phyloP scores from a whole-genome alignment of 2,113 vertebrate species.

The Pyrgilauda ruficollis region DNA sequence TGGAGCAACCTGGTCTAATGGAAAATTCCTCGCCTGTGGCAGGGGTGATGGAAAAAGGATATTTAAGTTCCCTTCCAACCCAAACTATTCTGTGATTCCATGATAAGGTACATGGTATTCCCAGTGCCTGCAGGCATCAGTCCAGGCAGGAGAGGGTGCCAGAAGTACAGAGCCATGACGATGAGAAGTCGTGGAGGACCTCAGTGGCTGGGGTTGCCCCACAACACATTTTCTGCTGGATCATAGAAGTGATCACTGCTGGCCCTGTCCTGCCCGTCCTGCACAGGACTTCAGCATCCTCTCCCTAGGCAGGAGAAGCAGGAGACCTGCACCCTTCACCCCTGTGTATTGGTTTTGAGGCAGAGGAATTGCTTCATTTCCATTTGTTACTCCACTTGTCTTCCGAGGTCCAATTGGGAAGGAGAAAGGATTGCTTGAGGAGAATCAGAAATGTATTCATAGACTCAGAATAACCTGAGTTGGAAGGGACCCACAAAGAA shows the following conservation, averaged over 20 bases:
- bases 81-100: not conserved
- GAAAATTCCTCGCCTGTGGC: not conserved
- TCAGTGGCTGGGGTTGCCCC: not conserved
- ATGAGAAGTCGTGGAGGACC: not conserved
- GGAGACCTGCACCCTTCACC: not conserved
- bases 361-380: not conserved
- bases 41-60: not conserved
- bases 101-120: not conserved
- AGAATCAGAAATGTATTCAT: not conserved
- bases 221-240: not conserved
- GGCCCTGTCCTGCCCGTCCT: not conserved
- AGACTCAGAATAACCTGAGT: not conserved
- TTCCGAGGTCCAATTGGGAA: not conserved
- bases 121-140: not conserved
- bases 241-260: accelerated
- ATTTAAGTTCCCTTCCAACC: not conserved
- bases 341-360: not conserved
- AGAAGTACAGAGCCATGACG: accelerated
- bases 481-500: not conserved
- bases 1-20: not conserved
- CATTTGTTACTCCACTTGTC: not conserved
- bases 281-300: not conserved
- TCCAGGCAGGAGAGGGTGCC: slow-evolving; percentile 33
- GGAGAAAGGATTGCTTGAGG: not conserved
- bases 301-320: not conserved